Evolutionary conservation across 1,140 invertebrate genomes (phyloP), one percentile per base, ranked within the genome.

Genomic region (Reticulitermes speratus): DNA sequence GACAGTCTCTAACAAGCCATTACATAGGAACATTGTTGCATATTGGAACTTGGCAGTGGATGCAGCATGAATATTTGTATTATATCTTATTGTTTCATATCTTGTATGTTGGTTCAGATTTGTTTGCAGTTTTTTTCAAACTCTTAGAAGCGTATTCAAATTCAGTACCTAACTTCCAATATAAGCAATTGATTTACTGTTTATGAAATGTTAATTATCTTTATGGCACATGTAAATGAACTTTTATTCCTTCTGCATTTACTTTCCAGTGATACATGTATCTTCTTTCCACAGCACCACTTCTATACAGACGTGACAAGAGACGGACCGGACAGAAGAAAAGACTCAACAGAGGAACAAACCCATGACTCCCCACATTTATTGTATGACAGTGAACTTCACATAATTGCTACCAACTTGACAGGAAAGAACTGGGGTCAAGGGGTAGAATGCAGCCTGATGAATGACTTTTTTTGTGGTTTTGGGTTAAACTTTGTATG

Each of bases 221-320:
- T 75, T 75, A 30, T 30, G 30, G 25, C 9, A 30, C n/a, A 30
- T 75, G 65, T 75, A 75, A 75, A 11, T 75, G n/a, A 30, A 7
- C 65, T 75, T 75, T 75, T 25, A 30, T 30, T 30, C n/a, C n/a
- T 16, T 11, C 25, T 75, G 65, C n/a, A 11, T 30, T 75, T 75
- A 25, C 65, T 75, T 30, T 75, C 65, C 65, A 75, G 3, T 75
- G 65, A 75, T 75, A 14, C n/a, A 25, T 75, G 65, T 75, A 30
- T 75, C 25, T 75, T 75, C 65, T 75, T n/a, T 75, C 65, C 65
- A 75, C 65, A 75, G 65, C 65, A 75, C 52, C 65, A 75, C 65
- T 75, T 75, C 65, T 75, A 75, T 75, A 75, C 65, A 75, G 65
- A 75, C 65, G 65, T 75, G 65, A 75, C 65, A 75, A 75, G 65